Percentiles rank a stretch among this genome's conserved stretches.
Conservation (phyloP, 2,888 invertebrate species). For the Sipha maydis region DNA sequence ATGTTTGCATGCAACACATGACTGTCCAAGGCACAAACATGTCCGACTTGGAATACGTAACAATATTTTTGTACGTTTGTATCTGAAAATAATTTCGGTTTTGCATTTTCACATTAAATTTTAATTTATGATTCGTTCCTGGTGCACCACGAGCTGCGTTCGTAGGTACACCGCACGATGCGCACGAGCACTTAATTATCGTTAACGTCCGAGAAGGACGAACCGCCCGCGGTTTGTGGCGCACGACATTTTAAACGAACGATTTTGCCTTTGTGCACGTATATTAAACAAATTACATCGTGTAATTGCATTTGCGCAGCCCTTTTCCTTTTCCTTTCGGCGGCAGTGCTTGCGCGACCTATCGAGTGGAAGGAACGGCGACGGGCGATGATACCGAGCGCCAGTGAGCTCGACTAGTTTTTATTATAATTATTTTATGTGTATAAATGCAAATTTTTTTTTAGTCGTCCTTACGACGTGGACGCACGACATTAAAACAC, state of each 20-base stretch:
- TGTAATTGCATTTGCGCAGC: neutral
- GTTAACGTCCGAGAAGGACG: slow-evolving; percentile 27
- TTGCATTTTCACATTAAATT: no score
- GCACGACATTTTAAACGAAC: slow-evolving; percentile 19
- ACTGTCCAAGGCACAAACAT: no score
- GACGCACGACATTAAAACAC: neutral
- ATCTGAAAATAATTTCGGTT: no score
- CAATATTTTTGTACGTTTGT: no score
- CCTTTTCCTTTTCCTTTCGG: neutral
- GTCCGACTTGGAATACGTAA: no score
- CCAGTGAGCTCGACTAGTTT: neutral
- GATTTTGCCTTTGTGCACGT: neutral
- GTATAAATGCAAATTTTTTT: neutral
- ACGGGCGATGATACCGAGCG: neutral
- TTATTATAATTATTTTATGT: neutral
- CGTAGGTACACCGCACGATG: neutral
- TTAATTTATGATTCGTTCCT: neutral
- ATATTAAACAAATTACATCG: neutral
- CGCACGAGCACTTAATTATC: slow-evolving; percentile 20
- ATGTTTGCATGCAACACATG: no score
- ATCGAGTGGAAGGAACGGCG: slow-evolving; percentile 6
- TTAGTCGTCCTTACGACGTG: neutral
- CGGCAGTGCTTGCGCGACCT: neutral
- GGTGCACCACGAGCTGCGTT: neutral
- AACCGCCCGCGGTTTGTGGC: slow-evolving; percentile 21